A percentile compares a stretch with the other conserved stretches of the same genome.
Conservation (phyloP, 1,140 invertebrate genomes). For the Lasioglossum albipes region DNA sequence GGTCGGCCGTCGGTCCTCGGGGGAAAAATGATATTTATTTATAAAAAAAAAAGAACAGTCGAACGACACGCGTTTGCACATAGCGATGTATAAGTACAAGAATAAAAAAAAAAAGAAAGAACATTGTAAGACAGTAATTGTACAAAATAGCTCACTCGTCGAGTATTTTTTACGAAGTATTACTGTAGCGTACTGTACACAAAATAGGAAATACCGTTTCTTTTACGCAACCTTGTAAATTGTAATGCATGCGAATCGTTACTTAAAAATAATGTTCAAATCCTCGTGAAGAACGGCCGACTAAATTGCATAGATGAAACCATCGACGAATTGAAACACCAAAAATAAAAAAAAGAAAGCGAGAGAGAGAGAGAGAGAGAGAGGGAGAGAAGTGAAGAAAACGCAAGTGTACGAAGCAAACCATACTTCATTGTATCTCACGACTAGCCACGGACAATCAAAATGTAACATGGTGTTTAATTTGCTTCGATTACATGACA, state of each 20-base stretch:
- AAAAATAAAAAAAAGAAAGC: slow-evolving; percentile 18
- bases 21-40: not conserved
- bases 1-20: slow-evolving; percentile 45
- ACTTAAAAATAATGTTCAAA: not conserved
- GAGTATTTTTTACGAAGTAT: slow-evolving; percentile 33
- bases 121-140: slow-evolving; percentile 4
- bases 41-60: not conserved
- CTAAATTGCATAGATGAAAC: slow-evolving; percentile 37
- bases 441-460: slow-evolving; percentile 75
- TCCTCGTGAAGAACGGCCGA: slow-evolving; percentile 35
- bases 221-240: not conserved
- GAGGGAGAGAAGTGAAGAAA: too few species aligned
- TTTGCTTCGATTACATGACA: slow-evolving; percentile 75
- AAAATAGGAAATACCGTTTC: not conserved
- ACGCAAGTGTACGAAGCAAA: slow-evolving; percentile 48
- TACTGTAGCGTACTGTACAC: not conserved
- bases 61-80: slow-evolving; percentile 15
- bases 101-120: not conserved
- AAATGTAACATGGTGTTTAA: slow-evolving; percentile 72
- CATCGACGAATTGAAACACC: slow-evolving; percentile 39
- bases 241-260: slow-evolving; percentile 14
- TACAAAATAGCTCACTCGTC: not conserved
- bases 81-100: slow-evolving; percentile 2
- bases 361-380: too few species aligned
- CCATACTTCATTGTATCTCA: slow-evolving; percentile 50